Base-by-base conservation (phyloP, 2,888 invertebrate species). In the Andrena trimmerana region DNA sequence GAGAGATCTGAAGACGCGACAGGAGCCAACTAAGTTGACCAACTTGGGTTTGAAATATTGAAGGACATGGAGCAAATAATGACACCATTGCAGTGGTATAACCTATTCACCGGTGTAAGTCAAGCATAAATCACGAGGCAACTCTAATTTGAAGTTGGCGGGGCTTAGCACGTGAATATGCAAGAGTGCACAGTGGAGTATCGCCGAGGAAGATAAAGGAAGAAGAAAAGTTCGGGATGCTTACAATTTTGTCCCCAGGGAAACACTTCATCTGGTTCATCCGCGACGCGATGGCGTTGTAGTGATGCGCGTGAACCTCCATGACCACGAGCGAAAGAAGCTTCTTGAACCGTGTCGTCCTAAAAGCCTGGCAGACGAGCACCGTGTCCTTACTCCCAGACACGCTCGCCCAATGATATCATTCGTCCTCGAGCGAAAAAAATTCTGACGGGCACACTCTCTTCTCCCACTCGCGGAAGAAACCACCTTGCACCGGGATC, bases 191-290 rank as follows among this genome's bases (percentile, higher is more conserved):
- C 10, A 13, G 36, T 1, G 42, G 42, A 13, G 42, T 16, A 16
- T 42, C 42, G 13, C 13, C 13, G 13, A 42, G 42, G 10, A 42
- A 42, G 1, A 13, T 42, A 4, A 42, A 42, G 42, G 42, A 42
- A 42, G 57, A 57, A 57, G 54, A 20, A 54, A 24, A 24, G 24
- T 24, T 57, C 4, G 1, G 24, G 24, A 57, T 70, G 65, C 91
- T 92, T 92, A 93, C 92, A 79, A 93, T 92, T 90, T 93, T 92
- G 84, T 93, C 93, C 36, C 91, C 91, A n/a, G 93, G 91, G 86
- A 92, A 94, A 83, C 92, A 94, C 86, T 94, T 94, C 91, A 93
- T 93, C 85, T 92, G 93, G 86, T 94, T 93, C 94, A 94, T 94
- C 78, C 93, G 91, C 74, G 93, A 88, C 76, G 91, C 87, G 81